Evolutionary conservation across 2,888 invertebrate genomes (phyloP), one percentile per base, ranked within the genome.

Genomic region (Abrostola triplasia): DNA sequence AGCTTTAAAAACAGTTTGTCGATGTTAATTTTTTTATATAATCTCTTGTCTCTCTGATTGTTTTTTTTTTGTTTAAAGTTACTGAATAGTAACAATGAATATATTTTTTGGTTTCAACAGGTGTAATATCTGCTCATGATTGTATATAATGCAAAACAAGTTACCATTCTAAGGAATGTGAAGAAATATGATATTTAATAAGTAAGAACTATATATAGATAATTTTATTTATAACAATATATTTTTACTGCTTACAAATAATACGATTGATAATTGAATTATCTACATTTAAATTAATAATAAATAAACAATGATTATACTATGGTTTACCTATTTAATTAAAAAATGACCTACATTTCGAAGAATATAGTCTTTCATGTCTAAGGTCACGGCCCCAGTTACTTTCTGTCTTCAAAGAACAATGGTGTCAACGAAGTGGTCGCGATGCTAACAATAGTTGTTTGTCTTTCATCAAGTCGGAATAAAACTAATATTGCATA

Each of bases 401-500:
- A 35, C 11, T 35, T 24, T 36, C 36, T 37, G 51, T 13, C 41
- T 58, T 41, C 40, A 40, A n/a, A 59, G 8, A 58, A 73, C 57
- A 67, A 47, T 67, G 50, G 48, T 57, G 56, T 56, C 73, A 73
- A 63, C 59, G 63, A 60, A 62, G 55, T 67, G 56, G 51, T 70
- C 67, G 61, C 64, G 57, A 44, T 64, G 54, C 40, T 35, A 57
- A 70, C 66, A 67, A 70, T 65, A 55, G 54, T 64, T 68, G 67
- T 73, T 70, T 67, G 50, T 64, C 53, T 60, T 68, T 57, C 70
- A 64, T 74, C 44, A 64, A 64, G 42, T 56, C 49, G 56, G 70
- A 62, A 74, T 74, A 67, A 61, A 52, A 53, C 24, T 44, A 66
- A 70, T 73, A 67, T 67, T 76, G 60, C 60, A 60, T 61, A 70